phyloP scores from a whole-genome alignment of 2,113 vertebrate genomes.

The Isurus oxyrinchus region DNA sequence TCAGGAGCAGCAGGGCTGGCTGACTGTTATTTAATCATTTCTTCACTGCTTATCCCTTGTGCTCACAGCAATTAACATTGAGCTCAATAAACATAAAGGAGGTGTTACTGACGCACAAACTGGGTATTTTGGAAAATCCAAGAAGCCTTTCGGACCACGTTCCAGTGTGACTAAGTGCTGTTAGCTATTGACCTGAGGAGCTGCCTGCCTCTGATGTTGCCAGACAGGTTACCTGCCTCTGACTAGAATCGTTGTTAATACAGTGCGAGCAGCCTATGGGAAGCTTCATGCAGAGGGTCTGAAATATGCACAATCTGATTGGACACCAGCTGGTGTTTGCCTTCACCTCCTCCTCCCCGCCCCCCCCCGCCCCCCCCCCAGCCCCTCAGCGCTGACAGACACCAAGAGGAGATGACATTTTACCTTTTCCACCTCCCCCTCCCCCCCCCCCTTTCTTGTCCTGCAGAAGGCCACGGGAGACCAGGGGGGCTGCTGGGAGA shows the following conservation, averaged over 20 bases:
- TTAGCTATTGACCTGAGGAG: too few relatives aligned
- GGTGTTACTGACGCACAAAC: too few relatives aligned
- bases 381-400: not conserved
- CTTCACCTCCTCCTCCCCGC: not conserved
- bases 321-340: not conserved
- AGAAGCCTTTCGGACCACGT: not conserved
- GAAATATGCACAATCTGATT: too few relatives aligned
- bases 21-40: not conserved
- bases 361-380: not conserved
- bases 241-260: too few relatives aligned
- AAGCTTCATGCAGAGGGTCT: too few relatives aligned
- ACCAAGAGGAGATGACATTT: not conserved
- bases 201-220: not conserved
- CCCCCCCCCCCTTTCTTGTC: not conserved
- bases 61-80: too few relatives aligned
- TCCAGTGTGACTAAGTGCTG: not conserved
- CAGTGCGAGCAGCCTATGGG: too few relatives aligned
- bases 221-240: too few relatives aligned
- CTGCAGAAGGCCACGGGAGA: constrained; percentile 1
- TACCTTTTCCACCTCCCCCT: not conserved
- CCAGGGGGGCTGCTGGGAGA: constrained; percentile 33
- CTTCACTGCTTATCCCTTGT: not conserved
- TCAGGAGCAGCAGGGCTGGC: not conserved
- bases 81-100: too few relatives aligned
- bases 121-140: not conserved